Base-by-base conservation (phyloP, 2,797 vertebrate species). In the Anguilla obscura region DNA sequence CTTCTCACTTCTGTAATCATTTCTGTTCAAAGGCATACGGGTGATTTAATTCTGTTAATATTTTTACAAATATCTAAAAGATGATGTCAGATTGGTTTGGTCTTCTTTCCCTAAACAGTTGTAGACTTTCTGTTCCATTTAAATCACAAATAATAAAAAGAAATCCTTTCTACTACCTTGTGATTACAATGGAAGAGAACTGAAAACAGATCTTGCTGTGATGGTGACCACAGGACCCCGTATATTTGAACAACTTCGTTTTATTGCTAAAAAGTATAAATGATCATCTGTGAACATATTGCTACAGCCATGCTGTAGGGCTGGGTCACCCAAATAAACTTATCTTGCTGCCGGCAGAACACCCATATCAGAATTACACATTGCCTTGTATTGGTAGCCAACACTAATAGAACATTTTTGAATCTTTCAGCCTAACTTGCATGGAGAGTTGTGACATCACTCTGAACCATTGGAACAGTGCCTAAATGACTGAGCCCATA, bases 221-320 rank as follows among this genome's bases (percentile, higher is more conserved):
- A 27, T 60, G 50, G 58, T 83, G 63, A 27, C 85, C 24, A 9
- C 36, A 54, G 45, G 21, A 86, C 63, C 45, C n/a, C 79, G 24
- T 56, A 54, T 74, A 85, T 89, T 89, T 89, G 16, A 84, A 86
- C 58, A 84, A 87, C 85, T 85, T 84, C 45, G 79, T 71, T 86
- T 52, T 63, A 74, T 86, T 83, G 85, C 86, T 76, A 40, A 85
- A 63, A 76, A 56, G 88, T 87, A 84, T 58, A 86, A 87, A 84
- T 85, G 63, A 85, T 89, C 79, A 86, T 85, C 79, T 89, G 86
- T 63, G 80, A 87, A 89, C 88, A 86, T 45, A 71, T 71, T 86
- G 88, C 60, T 84, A 84, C 63, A 89, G 76, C 48, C 60, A 21
- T 36, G 48, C 71, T 84, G 66, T 89, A 80, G 48, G 63, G 18